Conservation (phyloP, 2,888 invertebrate species). For the Amphipoea lucens region DNA sequence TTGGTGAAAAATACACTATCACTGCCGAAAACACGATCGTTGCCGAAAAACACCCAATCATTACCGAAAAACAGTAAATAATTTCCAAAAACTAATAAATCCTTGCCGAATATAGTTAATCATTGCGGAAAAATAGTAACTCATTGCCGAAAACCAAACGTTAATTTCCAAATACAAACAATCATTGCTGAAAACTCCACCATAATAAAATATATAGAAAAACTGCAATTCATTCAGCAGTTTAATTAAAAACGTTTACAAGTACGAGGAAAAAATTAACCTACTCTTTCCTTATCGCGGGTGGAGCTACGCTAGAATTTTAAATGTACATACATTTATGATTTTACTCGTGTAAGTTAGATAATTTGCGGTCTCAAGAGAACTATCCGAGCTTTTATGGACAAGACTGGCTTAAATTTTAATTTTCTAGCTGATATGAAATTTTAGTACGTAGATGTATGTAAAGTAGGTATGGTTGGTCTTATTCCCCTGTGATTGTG, state of each 20-base stretch:
- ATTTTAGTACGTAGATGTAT: slow-evolving; percentile 12
- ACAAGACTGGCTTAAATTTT: slow-evolving; percentile 34
- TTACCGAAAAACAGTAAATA: not conserved
- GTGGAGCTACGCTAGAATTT: slow-evolving; percentile 36
- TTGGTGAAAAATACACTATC: not conserved
- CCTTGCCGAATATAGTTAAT: not conserved
- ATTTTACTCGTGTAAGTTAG: slow-evolving; percentile 51
- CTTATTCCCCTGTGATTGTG: not conserved
- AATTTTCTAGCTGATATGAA: slow-evolving; percentile 41
- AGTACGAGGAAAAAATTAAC: slow-evolving; percentile 22
- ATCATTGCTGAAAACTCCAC: not conserved
- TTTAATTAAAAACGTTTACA: slow-evolving; percentile 15
- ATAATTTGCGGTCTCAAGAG: slow-evolving; percentile 56
- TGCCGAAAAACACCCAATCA: not conserved
- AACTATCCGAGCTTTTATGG: slow-evolving; percentile 43
- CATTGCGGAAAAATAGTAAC: not conserved
- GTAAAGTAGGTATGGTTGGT: not conserved
- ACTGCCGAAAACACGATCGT: not conserved
- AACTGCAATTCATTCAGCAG: slow-evolving; percentile 2
- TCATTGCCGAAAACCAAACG: not conserved
- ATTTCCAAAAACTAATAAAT: not conserved
- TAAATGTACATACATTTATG: slow-evolving; percentile 51
- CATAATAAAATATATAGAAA: not conserved
- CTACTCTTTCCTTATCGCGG: not conserved
- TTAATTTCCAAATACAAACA: not conserved